Evolutionary conservation across 1,140 invertebrate species (phyloP).

Genomic region (Dysdera silvatica): DNA sequence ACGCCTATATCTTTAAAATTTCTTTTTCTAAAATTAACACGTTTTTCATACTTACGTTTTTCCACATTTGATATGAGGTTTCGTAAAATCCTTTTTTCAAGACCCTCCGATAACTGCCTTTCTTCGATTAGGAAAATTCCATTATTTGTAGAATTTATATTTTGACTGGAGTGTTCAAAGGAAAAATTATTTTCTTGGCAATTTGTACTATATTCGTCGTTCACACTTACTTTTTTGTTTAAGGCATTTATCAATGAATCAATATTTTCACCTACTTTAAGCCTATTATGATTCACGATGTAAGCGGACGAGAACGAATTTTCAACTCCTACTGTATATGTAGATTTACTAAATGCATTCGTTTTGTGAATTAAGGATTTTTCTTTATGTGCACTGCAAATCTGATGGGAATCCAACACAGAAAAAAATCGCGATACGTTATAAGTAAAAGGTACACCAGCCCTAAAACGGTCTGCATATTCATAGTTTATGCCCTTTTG

Average conservation of each 20-base stretch:
- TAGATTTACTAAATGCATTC: too few species aligned
- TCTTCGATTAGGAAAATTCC: neutral
- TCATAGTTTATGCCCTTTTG: too few species aligned
- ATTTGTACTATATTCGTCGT: neutral
- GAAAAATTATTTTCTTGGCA: neutral
- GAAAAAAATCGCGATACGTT: too few species aligned
- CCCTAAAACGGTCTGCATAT: too few species aligned
- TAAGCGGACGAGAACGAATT: too few species aligned
- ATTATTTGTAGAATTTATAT: neutral
- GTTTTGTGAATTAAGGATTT: too few species aligned
- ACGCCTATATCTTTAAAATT: slow-evolving; percentile 16
- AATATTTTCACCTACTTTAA: too few species aligned
- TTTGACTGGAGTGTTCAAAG: neutral
- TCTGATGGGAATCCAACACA: too few species aligned
- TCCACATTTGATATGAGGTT: neutral
- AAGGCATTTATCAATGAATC: neutral
- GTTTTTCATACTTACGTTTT: neutral
- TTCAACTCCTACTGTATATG: too few species aligned
- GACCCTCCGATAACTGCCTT: neutral
- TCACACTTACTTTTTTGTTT: neutral
- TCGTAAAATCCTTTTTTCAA: neutral
- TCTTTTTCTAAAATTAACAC: neutral
- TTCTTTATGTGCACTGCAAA: too few species aligned
- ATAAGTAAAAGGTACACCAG: too few species aligned
- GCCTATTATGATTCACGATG: too few species aligned